Conservation (phyloP, 2,888 invertebrate genomes). For the Drosophila kanekoi region DNA sequence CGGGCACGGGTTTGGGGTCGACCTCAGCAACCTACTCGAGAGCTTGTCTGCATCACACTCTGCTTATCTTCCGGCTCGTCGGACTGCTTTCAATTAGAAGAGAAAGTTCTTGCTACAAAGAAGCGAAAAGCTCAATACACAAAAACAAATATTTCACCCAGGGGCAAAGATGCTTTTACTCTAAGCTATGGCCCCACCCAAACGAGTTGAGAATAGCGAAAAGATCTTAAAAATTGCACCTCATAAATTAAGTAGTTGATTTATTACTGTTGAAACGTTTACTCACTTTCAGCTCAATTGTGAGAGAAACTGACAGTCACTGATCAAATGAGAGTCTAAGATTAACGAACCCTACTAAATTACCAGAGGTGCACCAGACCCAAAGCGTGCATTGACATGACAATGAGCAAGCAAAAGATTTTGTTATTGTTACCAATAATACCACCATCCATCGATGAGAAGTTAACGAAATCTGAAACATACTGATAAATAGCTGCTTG, state of each 20-base stretch:
- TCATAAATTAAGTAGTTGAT: slow-evolving; percentile 68
- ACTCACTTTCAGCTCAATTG: slow-evolving; percentile 8
- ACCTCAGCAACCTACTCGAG: slow-evolving; percentile 11
- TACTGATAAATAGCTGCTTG: too few relatives aligned
- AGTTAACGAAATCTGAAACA: too few relatives aligned
- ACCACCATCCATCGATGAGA: too few relatives aligned
- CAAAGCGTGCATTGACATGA: neutral
- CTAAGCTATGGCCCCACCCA: slow-evolving; percentile 21
- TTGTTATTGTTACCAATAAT: too few relatives aligned
- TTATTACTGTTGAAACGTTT: slow-evolving; percentile 32
- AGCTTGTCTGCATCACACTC: slow-evolving; percentile 12
- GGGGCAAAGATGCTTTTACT: slow-evolving; percentile 56
- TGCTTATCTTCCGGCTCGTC: slow-evolving; percentile 71
- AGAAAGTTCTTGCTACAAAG: slow-evolving; percentile 81
- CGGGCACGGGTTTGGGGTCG: slow-evolving; percentile 1
- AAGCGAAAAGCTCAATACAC: slow-evolving; percentile 65
- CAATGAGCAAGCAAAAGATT: too few relatives aligned
- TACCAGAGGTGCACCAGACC: neutral
- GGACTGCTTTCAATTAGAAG: slow-evolving; percentile 82
- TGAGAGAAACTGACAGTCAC: neutral
- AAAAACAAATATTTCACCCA: slow-evolving; percentile 45
- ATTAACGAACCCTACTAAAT: slow-evolving; percentile 2
- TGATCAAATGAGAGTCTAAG: neutral
- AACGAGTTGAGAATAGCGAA: slow-evolving; percentile 14
- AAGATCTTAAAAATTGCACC: slow-evolving; percentile 70